Evolutionary conservation across 2,113 vertebrate genomes (phyloP).

Genomic region (Lichenostomus cassidix): DNA sequence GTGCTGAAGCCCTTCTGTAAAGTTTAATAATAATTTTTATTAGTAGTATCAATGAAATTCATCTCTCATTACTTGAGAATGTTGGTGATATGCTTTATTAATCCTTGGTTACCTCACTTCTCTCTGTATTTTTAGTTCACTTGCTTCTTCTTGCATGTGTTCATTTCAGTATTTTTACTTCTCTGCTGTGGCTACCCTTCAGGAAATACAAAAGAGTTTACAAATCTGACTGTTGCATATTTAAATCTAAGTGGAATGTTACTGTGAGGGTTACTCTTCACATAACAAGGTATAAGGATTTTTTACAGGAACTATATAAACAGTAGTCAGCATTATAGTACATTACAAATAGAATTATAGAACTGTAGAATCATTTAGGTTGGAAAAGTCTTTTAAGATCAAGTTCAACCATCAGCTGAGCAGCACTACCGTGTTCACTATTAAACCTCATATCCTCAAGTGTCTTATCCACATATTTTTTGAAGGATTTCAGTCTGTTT

Average conservation of each 20-base stretch:
- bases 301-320: slow-evolving; percentile 13
- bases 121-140: neutral
- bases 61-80: neutral
- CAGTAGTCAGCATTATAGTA: neutral
- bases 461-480: neutral
- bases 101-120: neutral
- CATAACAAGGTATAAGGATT: neutral
- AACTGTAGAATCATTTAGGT: rapidly evolving
- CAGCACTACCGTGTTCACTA: neutral
- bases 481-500: neutral
- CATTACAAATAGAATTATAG: neutral
- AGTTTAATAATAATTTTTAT: neutral
- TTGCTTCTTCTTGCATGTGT: neutral
- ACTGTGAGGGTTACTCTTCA: neutral
- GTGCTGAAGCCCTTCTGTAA: neutral
- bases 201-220: neutral
- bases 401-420: neutral
- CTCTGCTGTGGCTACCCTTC: neutral
- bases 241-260: neutral
- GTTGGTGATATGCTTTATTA: neutral
- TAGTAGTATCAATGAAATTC: neutral
- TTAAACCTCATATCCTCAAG: neutral
- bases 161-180: neutral
- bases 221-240: neutral
- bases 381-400: neutral